phyloP scores from a whole-genome alignment of 1,140 invertebrate genomes.

The Dendrolimus kikuchii region DNA sequence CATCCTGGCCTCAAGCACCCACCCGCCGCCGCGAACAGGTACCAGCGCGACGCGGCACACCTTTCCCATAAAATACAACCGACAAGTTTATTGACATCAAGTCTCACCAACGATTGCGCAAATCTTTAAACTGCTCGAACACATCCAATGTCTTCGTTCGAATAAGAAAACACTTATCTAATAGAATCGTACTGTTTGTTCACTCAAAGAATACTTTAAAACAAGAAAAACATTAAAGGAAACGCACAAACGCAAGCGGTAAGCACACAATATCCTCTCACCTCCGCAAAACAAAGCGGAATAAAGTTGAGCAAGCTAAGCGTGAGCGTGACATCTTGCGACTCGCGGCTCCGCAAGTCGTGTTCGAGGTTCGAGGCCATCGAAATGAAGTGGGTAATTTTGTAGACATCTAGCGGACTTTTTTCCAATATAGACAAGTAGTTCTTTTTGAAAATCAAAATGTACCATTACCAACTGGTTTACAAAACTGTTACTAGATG shows the following conservation, averaged over 20 bases:
- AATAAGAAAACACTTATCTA: slow-evolving; percentile 42
- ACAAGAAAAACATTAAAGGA: slow-evolving; percentile 60
- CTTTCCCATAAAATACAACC: slow-evolving; percentile 70
- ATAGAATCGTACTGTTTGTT: slow-evolving; percentile 37
- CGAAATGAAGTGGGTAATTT: slow-evolving; percentile 20
- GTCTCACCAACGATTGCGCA: slow-evolving; percentile 58
- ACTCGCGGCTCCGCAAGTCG: slow-evolving; percentile 4
- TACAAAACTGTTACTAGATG: too few species aligned
- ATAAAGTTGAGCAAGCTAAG: slow-evolving; percentile 38
- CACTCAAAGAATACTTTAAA: slow-evolving; percentile 49
- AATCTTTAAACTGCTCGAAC: slow-evolving; percentile 36
- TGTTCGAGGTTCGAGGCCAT: not conserved
- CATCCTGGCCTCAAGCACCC: slow-evolving; percentile 43
- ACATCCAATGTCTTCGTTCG: slow-evolving; percentile 38
- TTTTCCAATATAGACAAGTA: too few species aligned
- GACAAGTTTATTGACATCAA: slow-evolving; percentile 71
- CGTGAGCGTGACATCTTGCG: slow-evolving; percentile 46
- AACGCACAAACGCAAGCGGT: slow-evolving; percentile 30
- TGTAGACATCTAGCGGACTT: slow-evolving; percentile 15
- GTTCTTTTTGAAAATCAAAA: too few species aligned
- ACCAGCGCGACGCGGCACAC: slow-evolving; percentile 62
- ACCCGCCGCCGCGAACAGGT: slow-evolving; percentile 56
- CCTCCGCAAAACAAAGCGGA: slow-evolving; percentile 70
- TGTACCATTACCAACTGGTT: too few species aligned
- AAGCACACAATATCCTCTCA: slow-evolving; percentile 49